phyloP scores from a whole-genome alignment of 2,797 vertebrate genomes.

The Hyperoplus lanceolatus region DNA sequence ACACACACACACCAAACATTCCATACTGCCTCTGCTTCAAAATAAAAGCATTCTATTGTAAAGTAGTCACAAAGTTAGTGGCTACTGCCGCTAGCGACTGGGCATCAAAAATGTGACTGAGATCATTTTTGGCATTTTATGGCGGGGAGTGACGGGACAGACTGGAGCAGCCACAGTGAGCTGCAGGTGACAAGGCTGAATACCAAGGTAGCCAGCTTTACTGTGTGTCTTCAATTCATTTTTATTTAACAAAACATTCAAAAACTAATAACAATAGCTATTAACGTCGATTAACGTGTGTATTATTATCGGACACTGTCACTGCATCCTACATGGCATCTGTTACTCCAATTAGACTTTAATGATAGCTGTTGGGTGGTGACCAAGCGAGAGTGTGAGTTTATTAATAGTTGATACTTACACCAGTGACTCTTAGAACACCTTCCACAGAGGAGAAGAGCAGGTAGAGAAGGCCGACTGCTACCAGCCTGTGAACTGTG shows the following conservation, averaged over 20 bases:
- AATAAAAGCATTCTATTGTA: slow-evolving; percentile 7
- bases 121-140: too few species aligned
- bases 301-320: neutral
- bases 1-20: neutral
- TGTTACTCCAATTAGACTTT: neutral
- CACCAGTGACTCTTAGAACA: slow-evolving; percentile 94
- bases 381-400: neutral
- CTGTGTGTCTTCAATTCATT: neutral
- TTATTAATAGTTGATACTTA: slow-evolving; percentile 79
- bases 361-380: neutral
- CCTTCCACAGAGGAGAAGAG: slow-evolving; percentile 96
- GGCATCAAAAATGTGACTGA: too few species aligned
- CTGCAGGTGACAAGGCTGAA: too few species aligned
- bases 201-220: too few species aligned
- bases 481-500: slow-evolving; percentile 92
- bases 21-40: neutral
- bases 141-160: too few species aligned
- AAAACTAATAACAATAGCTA: too few species aligned
- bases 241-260: too few species aligned
- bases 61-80: too few species aligned
- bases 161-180: too few species aligned
- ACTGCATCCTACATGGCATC: neutral
- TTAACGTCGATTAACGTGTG: too few species aligned
- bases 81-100: neutral
- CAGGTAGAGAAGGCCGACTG: slow-evolving; percentile 93